Percentiles rank a stretch among this genome's conserved stretches.
phyloP scores from a whole-genome alignment of 2,888 invertebrate species.

The Mellilla xanthometata region DNA sequence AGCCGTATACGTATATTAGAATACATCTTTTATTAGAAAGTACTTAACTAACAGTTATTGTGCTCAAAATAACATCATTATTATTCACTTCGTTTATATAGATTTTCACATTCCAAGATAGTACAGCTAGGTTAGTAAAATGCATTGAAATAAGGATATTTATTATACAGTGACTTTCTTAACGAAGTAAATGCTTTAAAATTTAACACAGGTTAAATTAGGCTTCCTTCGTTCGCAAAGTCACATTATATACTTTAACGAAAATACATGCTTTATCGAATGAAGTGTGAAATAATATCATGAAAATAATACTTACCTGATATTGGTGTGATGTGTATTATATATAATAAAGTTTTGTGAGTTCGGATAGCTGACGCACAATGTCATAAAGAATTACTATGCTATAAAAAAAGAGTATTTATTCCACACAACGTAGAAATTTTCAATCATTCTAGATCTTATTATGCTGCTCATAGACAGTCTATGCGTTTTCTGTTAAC shows the following conservation, averaged over 20 bases:
- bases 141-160: constrained; percentile 6
- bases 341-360: constrained; percentile 27
- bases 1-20: constrained; percentile 9
- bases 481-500: too few species aligned
- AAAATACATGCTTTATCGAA: constrained; percentile 21
- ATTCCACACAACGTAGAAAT: too few species aligned
- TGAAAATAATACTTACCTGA: too few species aligned
- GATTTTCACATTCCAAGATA: constrained; percentile 21
- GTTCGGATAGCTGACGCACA: constrained; percentile 28
- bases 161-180: constrained; percentile 1
- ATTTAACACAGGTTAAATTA: too few species aligned
- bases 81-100: constrained; percentile 14
- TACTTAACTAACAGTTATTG: constrained; percentile 7
- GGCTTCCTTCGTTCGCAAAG: too few species aligned
- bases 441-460: too few species aligned
- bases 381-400: too few species aligned
- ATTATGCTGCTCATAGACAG: too few species aligned
- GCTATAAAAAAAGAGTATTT: too few species aligned
- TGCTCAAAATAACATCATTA: constrained; percentile 21
- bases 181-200: too few species aligned
- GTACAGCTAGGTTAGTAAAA: constrained; percentile 30
- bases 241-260: too few species aligned
- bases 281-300: constrained; percentile 14
- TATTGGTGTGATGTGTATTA: constrained; percentile 13
- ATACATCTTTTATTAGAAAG: neutral